Evolutionary conservation across 2,888 invertebrate species (phyloP), one percentile per base, ranked within the genome.

Genomic region (Stenolophus ochropezus): DNA sequence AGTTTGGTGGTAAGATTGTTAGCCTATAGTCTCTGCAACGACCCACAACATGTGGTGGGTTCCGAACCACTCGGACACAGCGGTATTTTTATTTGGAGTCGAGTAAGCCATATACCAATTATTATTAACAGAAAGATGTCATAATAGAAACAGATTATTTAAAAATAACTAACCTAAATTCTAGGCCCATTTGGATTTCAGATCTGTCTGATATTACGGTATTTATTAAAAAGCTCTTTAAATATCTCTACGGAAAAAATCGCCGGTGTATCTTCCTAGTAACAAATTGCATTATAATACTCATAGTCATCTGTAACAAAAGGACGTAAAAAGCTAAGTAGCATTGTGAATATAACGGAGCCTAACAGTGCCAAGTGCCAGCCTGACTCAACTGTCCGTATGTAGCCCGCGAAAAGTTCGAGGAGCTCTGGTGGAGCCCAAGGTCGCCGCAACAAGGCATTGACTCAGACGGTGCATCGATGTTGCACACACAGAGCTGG

Each of bases 381-480:
- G 33, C 33, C 18, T 69, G 65, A 18, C 65, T 16, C 65, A 69
- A 69, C 65, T 73, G 3, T 73, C 47, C 49, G 49, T 73, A 73
- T 47, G 73, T 49, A 73, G n/a, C 23, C 49, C 47, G 14, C 16
- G 20, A 49, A 73, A 73, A 73, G 73, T 73, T 73, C 49, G n/a
- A 73, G 73, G 16, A 18, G 8, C 73, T 21, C 73, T 42, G 33
- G 73, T 47, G 47, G 49, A 73, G 47, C 73, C 49, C 73, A 73
- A 73, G 73, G 73, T 73, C 73, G 73, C 73, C 20, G 69, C 16
- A 33, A 6, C 14, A 73, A 73, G 73, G 47, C 73, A 73, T 49
- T 73, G 73, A 73, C 73, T 73, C 49, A 73, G 73, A 73, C 73
- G 49, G n/a, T 73, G 65, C 21, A 69, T 27, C 65, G 33, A 69